phyloP scores from a whole-genome alignment of 1,140 invertebrate species.

The Danaus melanippus region DNA sequence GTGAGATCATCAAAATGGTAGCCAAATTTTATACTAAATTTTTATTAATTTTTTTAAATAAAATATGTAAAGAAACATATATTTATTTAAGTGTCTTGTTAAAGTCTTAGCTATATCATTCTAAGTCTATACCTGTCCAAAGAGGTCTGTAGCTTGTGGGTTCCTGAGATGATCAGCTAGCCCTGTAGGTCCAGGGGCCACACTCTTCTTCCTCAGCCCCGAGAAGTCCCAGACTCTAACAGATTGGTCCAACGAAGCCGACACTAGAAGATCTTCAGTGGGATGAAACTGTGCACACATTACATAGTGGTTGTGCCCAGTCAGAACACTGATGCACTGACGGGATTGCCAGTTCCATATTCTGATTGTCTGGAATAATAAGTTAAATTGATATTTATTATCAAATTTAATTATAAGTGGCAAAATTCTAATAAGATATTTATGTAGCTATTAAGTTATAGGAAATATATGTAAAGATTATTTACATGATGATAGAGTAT shows the following conservation, averaged over 20 bases:
- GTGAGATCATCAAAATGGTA: too few relatives aligned
- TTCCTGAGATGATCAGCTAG: conserved; percentile 92
- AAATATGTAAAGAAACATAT: too few relatives aligned
- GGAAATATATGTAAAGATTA: too few relatives aligned
- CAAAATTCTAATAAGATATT: too few relatives aligned
- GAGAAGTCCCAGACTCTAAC: conserved; percentile 99
- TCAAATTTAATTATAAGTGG: too few relatives aligned
- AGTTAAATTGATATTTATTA: background rate
- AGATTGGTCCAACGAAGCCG: conserved; percentile 97
- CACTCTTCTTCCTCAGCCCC: conserved; percentile 96
- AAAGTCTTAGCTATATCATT: too few relatives aligned
- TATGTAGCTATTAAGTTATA: too few relatives aligned
- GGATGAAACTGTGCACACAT: conserved; percentile 99
- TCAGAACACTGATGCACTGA: conserved; percentile 96
- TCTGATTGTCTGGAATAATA: conserved; percentile 82
- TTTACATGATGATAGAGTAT: too few relatives aligned
- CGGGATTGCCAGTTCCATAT: conserved; percentile 99
- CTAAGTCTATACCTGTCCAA: conserved; percentile 77
- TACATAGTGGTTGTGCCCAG: conserved; percentile 99
- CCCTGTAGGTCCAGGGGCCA: conserved; percentile 92
- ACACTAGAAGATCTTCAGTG: conserved; percentile 96
- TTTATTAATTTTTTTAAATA: too few relatives aligned
- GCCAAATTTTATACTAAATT: too few relatives aligned
- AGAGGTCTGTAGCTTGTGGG: conserved; percentile 93
- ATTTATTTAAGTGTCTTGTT: too few relatives aligned